phyloP scores from a whole-genome alignment of 2,113 vertebrate species.

The Castor canadensis region DNA sequence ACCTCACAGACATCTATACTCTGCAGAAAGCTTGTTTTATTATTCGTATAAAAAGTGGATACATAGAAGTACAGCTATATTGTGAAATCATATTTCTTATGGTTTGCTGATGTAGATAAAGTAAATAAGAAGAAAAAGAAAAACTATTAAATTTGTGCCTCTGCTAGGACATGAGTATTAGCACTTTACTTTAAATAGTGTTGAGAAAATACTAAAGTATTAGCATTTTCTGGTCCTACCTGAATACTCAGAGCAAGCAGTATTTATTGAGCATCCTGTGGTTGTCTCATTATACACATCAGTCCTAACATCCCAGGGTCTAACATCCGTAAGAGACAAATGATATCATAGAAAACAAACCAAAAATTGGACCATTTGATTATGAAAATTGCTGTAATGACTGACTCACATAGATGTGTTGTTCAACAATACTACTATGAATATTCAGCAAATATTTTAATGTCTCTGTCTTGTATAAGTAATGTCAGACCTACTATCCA shows the following conservation, averaged over 20 bases:
- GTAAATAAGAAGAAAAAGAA: neutral
- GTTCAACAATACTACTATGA: neutral
- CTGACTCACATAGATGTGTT: neutral
- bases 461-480: neutral
- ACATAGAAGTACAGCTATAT: neutral
- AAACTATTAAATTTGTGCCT: neutral
- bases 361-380: neutral
- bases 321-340: neutral
- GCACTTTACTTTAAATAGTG: neutral
- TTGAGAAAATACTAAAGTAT: neutral
- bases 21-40: neutral
- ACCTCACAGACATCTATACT: neutral
- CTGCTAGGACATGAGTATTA: neutral
- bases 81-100: neutral
- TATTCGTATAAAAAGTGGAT: neutral
- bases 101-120: neutral
- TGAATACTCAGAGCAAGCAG: neutral
- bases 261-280: neutral
- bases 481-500: neutral
- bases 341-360: neutral
- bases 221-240: neutral
- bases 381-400: neutral
- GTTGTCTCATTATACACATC: no score
- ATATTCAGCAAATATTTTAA: neutral
- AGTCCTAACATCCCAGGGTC: no score